Percentiles rank a stretch among this genome's conserved stretches.
Evolutionary conservation across 64 coral and sea anemone genomes (phyloP).

Genomic region (Montipora cactus): DNA sequence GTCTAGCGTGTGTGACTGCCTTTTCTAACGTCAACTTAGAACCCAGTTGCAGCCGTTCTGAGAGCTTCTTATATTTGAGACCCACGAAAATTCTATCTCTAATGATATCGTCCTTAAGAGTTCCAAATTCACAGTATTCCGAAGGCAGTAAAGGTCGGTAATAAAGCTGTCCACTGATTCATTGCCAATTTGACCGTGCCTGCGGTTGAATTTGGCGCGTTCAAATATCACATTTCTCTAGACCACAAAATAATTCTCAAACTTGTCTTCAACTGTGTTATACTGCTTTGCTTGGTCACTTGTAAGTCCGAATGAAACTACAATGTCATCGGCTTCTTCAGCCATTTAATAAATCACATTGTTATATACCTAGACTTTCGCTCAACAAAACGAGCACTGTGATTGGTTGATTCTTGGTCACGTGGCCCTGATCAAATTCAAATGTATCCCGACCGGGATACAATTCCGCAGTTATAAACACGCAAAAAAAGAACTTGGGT

Average conservation of each 20-base stretch:
- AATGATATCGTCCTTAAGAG: background rate
- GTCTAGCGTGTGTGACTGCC: no score
- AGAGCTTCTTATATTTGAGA: no score
- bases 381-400: no score
- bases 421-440: no score
- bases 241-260: slow-evolving; percentile 22
- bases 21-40: no score
- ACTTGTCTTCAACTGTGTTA: slow-evolving; percentile 18
- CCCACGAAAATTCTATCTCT: no score
- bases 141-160: slow-evolving; percentile 25
- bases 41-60: no score
- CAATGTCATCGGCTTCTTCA: slow-evolving; percentile 36
- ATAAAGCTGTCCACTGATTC: slow-evolving; percentile 36
- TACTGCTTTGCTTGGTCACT: background rate
- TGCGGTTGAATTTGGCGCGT: background rate
- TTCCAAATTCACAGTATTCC: background rate
- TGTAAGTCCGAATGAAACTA: slow-evolving; percentile 8
- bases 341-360: slow-evolving; percentile 24
- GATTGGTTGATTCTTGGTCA: no score
- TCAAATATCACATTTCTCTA: slow-evolving; percentile 39
- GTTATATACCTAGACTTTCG: no score
- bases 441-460: no score
- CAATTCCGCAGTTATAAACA: no score
- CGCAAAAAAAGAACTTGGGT: no score
- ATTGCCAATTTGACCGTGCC: background rate